Percentiles rank a stretch among this genome's conserved stretches.
phyloP scores from a whole-genome alignment of 1,140 invertebrate species.

The Drosophila elegans region DNA sequence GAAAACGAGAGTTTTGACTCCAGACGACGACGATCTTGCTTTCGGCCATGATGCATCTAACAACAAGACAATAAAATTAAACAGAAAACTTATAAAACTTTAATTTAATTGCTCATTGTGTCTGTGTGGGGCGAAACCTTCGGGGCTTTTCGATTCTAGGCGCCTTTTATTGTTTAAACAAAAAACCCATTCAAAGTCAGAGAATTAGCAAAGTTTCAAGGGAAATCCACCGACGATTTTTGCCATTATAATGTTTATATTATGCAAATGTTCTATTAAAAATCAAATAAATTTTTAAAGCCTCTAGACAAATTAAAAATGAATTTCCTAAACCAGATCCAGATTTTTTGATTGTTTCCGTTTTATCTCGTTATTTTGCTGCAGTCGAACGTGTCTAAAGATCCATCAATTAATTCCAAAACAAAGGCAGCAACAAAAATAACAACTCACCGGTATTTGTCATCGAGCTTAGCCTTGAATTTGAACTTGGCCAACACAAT shows the following conservation, averaged over 20 bases:
- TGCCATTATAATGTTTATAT: constrained; percentile 35
- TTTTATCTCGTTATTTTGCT: constrained; percentile 23
- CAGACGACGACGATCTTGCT: constrained; percentile 13
- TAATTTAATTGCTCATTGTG: constrained; percentile 64
- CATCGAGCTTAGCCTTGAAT: constrained; percentile 75
- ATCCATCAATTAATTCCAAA: constrained; percentile 42
- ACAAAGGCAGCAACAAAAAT: constrained; percentile 36
- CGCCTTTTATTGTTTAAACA: constrained; percentile 40
- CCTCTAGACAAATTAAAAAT: constrained; percentile 24
- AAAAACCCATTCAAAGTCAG: constrained; percentile 34
- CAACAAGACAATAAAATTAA: constrained; percentile 27
- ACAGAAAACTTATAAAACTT: constrained; percentile 31
- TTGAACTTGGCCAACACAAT: constrained; percentile 76
- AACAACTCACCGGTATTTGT: constrained; percentile 40
- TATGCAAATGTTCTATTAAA: constrained; percentile 34
- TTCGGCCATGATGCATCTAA: constrained; percentile 40
- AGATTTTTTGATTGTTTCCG: constrained; percentile 45
- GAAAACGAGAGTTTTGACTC: constrained; percentile 67
- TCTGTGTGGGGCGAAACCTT: constrained; percentile 29
- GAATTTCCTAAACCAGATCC: constrained; percentile 47
- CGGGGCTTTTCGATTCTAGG: constrained; percentile 32
- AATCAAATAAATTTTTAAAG: constrained; percentile 31
- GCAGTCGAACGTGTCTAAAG: constrained; percentile 34
- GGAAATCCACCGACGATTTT: constrained; percentile 18
- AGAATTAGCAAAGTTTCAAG: constrained; percentile 72